These are phyloP conservation scores for Kradibia gibbosae DNA, from an alignment of 1,140 invertebrate genomes.

Conservation along the genomic window DNA sequence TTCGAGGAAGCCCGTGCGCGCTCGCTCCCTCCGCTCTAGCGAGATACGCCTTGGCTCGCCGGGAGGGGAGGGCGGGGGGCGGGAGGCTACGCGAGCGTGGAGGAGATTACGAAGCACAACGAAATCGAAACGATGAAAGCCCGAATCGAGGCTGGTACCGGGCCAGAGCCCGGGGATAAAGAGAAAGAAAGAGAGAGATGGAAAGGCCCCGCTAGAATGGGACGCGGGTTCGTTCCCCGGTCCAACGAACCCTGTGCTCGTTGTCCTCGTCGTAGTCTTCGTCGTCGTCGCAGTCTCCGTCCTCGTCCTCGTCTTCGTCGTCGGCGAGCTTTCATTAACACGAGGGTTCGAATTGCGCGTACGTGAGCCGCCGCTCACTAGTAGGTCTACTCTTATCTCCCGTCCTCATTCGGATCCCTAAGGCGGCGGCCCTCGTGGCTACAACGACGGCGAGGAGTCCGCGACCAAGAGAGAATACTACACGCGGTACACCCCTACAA, in stretches of 20 bases:
- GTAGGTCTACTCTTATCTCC: too few relatives aligned
- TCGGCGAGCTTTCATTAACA: not conserved
- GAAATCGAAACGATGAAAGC: not conserved
- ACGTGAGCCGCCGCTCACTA: constrained; percentile 50
- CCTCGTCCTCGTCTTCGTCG: not conserved
- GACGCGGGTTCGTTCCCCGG: constrained; percentile 43
- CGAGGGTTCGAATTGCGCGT: not conserved
- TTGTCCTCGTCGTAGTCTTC: not conserved
- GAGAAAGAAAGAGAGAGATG: not conserved
- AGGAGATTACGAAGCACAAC: constrained; percentile 16
- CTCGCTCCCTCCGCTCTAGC: too few relatives aligned
- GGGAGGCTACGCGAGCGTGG: not conserved
- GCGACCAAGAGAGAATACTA: not conserved
- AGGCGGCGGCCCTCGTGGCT: constrained; percentile 18
- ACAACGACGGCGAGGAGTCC: constrained; percentile 13
- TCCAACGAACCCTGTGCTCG: constrained; percentile 60
- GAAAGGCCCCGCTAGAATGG: not conserved
- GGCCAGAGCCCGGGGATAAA: not conserved
- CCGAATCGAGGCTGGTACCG: not conserved
- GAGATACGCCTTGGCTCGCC: too few relatives aligned
- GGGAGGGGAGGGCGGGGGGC: not conserved
- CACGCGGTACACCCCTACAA: too few relatives aligned
- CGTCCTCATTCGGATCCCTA: constrained; percentile 59
- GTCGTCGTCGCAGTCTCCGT: not conserved
- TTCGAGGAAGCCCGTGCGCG: too few relatives aligned